Evolutionary conservation across 2,113 vertebrate genomes (phyloP), one percentile per base, ranked within the genome.

Genomic region (Seriola quinqueradiata): DNA sequence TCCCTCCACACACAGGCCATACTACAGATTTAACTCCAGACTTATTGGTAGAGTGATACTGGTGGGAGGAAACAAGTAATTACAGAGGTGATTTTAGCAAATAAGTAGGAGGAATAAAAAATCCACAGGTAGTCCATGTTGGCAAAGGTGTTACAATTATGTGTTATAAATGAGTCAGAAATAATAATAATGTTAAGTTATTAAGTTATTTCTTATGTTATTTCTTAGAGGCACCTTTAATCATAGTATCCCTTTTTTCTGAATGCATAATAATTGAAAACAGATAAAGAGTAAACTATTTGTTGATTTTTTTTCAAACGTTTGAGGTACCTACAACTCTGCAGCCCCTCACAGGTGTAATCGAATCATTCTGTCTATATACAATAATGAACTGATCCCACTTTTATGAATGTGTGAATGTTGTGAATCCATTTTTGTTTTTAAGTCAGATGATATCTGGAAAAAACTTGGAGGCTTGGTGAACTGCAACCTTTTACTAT

Each of bases 71-170:
- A 70, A 75, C 10, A 19, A 4, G 28, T 14, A 42, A 19, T 46
- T 21, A 65, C 21, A 75, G 25, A 52, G 58, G 21, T 17, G 11
- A 57, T 64, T 72, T 83, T 14, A 13, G 21, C 2, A 68, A 57
- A 48, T 40, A n/a, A 63, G 16, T 19, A 46, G 55, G 14, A 11
- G 28, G 23, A 70, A 19, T 28, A 16, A 32, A 64, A 23, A 21
- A 50, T 19, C 6, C 6, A 54, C 54, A 77, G 36, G n/a, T 36
- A 23, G 40, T 3, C 4, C 17, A 66, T 61, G 57, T 16, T 60
- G 44, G 57, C 52, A 46, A 12, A 54, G 17, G 21, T 70, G 34
- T 38, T 34, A 34, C 0, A 14, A 3, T 12, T 36, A 23, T 67
- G 21, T 42, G 19, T 25, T n/a, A 19, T 16, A 17, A 54, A 54